Conservation (phyloP, 2,113 vertebrate species). For the Dasyurus viverrinus region DNA sequence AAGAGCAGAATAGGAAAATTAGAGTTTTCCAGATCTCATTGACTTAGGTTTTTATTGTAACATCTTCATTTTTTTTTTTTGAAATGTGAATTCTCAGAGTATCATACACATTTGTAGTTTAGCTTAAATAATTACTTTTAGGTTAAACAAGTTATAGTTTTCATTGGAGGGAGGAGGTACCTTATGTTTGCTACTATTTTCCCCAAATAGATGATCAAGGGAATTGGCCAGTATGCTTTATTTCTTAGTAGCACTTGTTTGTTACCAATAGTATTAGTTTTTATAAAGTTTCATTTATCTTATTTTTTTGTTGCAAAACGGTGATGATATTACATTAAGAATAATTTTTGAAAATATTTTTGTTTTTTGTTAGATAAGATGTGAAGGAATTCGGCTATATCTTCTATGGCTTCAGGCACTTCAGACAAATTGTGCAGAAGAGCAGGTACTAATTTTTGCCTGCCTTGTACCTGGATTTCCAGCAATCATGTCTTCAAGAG, state of each 20-base stretch:
- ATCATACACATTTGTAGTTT: background rate
- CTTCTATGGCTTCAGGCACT: constrained; percentile 98
- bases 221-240: background rate
- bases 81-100: background rate
- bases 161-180: background rate
- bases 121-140: background rate
- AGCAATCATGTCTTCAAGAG: constrained; percentile 89
- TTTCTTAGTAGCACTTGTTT: background rate
- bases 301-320: constrained; percentile 21
- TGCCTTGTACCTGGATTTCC: constrained; percentile 98
- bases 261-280: background rate
- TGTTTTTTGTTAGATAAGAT: constrained; percentile 89
- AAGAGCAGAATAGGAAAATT: background rate
- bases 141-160: background rate
- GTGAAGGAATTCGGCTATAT: constrained; percentile 97
- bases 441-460: constrained; percentile 96
- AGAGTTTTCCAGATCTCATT: background rate
- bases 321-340: background rate
- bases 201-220: background rate
- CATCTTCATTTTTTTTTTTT: constrained; percentile 13
- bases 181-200: constrained; percentile 32
- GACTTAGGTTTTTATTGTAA: background rate
- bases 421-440: constrained; percentile 95
- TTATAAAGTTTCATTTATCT: background rate
- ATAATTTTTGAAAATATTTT: constrained; percentile 29